Percentiles rank a stretch among this genome's conserved stretches.
These are phyloP conservation scores for Cyprinodon diabolis DNA, from an alignment of 2,797 vertebrate species.

Conservation along the genomic window DNA sequence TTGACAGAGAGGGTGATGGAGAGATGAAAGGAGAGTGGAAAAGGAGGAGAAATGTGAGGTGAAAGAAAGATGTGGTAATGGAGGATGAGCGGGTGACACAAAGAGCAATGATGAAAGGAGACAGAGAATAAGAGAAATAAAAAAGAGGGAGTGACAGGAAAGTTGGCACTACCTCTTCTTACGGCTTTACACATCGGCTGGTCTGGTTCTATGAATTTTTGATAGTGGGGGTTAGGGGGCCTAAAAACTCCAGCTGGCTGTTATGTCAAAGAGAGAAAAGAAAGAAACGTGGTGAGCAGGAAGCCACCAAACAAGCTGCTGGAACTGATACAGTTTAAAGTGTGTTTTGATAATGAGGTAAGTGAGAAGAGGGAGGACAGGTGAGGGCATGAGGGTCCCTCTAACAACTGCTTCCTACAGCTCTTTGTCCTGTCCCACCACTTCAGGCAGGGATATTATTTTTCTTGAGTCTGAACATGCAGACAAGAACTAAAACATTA, in stretches of 20 bases:
- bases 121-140: conserved; percentile 55
- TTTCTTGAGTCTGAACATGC: not conserved
- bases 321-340: conserved; percentile 44
- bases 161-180: conserved; percentile 40
- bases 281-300: conserved; percentile 46
- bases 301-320: conserved; percentile 43
- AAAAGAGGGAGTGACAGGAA: conserved; percentile 51
- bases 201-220: conserved; percentile 72
- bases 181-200: conserved; percentile 47
- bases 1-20: conserved; percentile 70
- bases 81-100: conserved; percentile 47
- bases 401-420: conserved; percentile 10
- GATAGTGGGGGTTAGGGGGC: conserved; percentile 53
- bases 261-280: conserved; percentile 52
- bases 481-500: not conserved
- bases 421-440: conserved; percentile 17
- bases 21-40: conserved; percentile 67
- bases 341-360: conserved; percentile 53
- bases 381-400: conserved; percentile 9
- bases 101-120: conserved; percentile 68
- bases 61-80: conserved; percentile 45
- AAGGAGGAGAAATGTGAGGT: conserved; percentile 54
- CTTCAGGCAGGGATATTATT: not conserved
- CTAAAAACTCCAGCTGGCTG: conserved; percentile 65
- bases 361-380: conserved; percentile 18